These are phyloP conservation scores for Digitonthophagus gazella DNA, from an alignment of 2,888 invertebrate genomes.

Conservation along the genomic window DNA sequence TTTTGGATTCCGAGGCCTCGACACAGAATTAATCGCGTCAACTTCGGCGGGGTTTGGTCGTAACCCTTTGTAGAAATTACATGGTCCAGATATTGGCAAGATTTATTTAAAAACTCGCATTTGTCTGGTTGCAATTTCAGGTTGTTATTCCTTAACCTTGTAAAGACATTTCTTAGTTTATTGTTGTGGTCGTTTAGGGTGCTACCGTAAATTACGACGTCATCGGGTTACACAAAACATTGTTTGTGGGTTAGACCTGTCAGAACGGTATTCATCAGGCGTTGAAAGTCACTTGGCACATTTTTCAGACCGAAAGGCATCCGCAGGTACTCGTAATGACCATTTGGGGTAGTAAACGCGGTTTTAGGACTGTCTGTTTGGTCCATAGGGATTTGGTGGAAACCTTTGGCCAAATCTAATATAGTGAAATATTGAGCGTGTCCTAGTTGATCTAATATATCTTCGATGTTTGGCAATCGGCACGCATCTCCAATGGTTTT, in stretches of 20 bases:
- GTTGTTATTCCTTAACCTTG: conserved; percentile 2
- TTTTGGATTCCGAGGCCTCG: conserved; percentile 26
- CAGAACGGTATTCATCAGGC: conserved; percentile 38
- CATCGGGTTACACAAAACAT: conserved; percentile 32
- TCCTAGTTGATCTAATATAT: conserved; percentile 45
- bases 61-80: conserved; percentile 29
- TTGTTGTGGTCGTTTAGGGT: conserved; percentile 35
- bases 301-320: conserved; percentile 39
- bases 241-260: conserved; percentile 33
- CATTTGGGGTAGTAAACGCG: conserved; percentile 33
- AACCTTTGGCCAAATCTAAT: conserved; percentile 45
- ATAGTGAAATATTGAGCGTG: conserved; percentile 44
- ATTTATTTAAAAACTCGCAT: conserved; percentile 14
- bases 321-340: conserved; percentile 34
- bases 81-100: conserved; percentile 15
- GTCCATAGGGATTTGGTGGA: conserved; percentile 44
- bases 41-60: conserved; percentile 31
- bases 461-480: conserved; percentile 43
- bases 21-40: conserved; percentile 26
- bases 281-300: conserved; percentile 38
- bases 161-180: conserved; percentile 20
- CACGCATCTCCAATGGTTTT: conserved; percentile 42
- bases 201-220: conserved; percentile 36
- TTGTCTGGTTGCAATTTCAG: conserved; percentile 13
- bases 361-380: conserved; percentile 31